These are phyloP conservation scores for Sphyrna mokarran DNA, from an alignment of 2,113 vertebrate genomes.

Conservation along the genomic window DNA sequence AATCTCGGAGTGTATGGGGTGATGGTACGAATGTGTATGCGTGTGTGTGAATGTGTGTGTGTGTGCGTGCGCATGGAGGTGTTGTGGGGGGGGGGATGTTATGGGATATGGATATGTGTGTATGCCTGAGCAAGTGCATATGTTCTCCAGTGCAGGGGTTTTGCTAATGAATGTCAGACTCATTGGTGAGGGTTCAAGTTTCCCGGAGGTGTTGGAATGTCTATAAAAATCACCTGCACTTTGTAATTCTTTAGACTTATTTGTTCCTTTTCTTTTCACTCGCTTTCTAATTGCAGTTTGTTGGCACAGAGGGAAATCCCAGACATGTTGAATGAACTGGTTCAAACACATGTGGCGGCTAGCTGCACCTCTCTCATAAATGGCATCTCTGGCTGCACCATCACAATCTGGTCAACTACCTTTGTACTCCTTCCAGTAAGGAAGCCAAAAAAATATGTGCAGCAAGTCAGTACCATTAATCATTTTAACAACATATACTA, in stretches of 20 bases:
- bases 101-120: too few relatives aligned
- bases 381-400: constrained; percentile 55
- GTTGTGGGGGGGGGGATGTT: too few relatives aligned
- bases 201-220: constrained; percentile 78
- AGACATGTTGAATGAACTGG: constrained; percentile 5
- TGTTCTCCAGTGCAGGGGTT: constrained; percentile 62
- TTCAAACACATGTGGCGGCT: constrained; percentile 46
- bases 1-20: too few relatives aligned
- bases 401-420: constrained; percentile 52
- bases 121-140: constrained; percentile 49
- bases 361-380: constrained; percentile 50
- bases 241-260: constrained; percentile 46
- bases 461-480: constrained; percentile 62
- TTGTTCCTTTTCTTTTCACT: constrained; percentile 45
- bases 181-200: constrained; percentile 75
- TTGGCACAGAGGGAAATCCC: neutral
- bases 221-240: constrained; percentile 72
- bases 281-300: constrained; percentile 22
- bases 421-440: constrained; percentile 62
- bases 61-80: neutral
- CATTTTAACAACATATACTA: constrained; percentile 52
- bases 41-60: neutral
- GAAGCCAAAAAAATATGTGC: constrained; percentile 65
- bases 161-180: constrained; percentile 68
- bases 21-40: too few relatives aligned